Evolutionary conservation across 1,140 invertebrate species (phyloP).

Genomic region (Archegozetes longisetosus): DNA sequence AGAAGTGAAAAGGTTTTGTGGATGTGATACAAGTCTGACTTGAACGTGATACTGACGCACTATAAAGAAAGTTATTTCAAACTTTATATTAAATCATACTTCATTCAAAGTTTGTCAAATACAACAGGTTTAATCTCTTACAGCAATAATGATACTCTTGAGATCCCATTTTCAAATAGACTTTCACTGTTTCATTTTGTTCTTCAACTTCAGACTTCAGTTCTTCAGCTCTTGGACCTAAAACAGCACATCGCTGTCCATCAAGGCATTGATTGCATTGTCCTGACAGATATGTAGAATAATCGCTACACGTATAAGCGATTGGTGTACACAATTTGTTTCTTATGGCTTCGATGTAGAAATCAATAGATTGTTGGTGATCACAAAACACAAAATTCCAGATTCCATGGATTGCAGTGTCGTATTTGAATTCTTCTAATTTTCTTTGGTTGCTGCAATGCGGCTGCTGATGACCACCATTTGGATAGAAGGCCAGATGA

Average conservation of each 20-base stretch:
- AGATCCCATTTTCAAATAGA: too few species aligned
- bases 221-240: background rate
- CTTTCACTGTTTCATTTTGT: too few species aligned
- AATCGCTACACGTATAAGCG: background rate
- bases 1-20: too few species aligned
- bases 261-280: background rate
- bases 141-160: too few species aligned
- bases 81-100: too few species aligned
- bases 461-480: constrained; percentile 70
- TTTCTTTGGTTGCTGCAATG: constrained; percentile 50
- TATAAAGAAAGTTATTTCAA: too few species aligned
- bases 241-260: background rate
- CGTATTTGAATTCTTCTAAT: too few species aligned
- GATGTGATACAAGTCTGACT: too few species aligned
- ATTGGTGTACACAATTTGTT: background rate
- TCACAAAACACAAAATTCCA: constrained; percentile 57
- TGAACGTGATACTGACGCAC: too few species aligned
- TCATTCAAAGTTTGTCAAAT: too few species aligned
- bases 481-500: constrained; percentile 72
- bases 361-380: constrained; percentile 61
- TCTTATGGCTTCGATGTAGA: constrained; percentile 41
- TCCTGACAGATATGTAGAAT: background rate
- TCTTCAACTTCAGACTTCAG: too few species aligned
- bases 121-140: too few species aligned
- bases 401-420: background rate